Conservation (phyloP, 1,140 invertebrate species). For the Oncopodura yosiiana region DNA sequence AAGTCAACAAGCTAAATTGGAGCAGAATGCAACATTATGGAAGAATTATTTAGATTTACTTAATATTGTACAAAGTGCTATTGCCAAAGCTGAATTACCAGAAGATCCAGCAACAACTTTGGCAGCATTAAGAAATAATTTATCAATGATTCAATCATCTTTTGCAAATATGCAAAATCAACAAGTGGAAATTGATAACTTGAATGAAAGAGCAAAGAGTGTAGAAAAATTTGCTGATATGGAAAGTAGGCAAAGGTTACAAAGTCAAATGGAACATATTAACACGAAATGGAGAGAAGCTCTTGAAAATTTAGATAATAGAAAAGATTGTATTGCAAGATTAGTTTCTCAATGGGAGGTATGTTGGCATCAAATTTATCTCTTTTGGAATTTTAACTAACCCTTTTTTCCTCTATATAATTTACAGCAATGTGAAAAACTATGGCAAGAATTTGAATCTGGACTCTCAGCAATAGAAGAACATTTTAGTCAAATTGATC, state of each 20-base stretch:
- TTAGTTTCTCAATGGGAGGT: slow-evolving; percentile 65
- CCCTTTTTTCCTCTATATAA: background rate
- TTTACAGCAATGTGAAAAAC: slow-evolving; percentile 52
- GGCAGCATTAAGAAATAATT: slow-evolving; percentile 64
- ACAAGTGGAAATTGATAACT: slow-evolving; percentile 50
- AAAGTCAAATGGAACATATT: slow-evolving; percentile 51
- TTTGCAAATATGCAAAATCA: slow-evolving; percentile 62
- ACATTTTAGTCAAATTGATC: slow-evolving; percentile 61
- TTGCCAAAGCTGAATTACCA: slow-evolving; percentile 58
- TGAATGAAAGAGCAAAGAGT: slow-evolving; percentile 56
- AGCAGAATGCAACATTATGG: slow-evolving; percentile 67
- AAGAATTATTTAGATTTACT: slow-evolving; percentile 64
- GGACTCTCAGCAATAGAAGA: slow-evolving; percentile 55
- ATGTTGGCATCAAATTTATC: background rate
- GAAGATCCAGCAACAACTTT: slow-evolving; percentile 65
- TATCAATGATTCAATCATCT: slow-evolving; percentile 66
- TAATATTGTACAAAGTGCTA: slow-evolving; percentile 61
- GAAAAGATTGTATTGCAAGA: slow-evolving; percentile 52
- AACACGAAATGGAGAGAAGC: slow-evolving; percentile 64
- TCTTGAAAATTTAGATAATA: slow-evolving; percentile 55
- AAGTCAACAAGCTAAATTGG: slow-evolving; percentile 59
- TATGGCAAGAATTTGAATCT: slow-evolving; percentile 54
- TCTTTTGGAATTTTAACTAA: background rate
- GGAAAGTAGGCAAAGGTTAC: slow-evolving; percentile 51
- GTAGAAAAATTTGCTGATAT: slow-evolving; percentile 54